Evolutionary conservation across 2,888 invertebrate species (phyloP), one percentile per base, ranked within the genome.

Genomic region (Ectemnius cavifrons): DNA sequence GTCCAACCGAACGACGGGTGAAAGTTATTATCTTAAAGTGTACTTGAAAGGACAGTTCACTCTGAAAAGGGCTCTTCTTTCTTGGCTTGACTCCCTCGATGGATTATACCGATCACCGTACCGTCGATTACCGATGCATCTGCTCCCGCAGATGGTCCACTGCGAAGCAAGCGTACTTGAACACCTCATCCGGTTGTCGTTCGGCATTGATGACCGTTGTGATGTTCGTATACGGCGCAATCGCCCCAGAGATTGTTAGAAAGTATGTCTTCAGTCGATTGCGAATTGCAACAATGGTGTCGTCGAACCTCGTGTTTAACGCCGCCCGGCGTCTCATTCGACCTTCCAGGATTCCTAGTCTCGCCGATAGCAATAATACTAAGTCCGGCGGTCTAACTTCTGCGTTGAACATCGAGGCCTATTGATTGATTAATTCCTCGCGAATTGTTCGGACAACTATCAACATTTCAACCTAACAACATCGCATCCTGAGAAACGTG

Each of bases 361-460:
- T 63, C 14, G 49, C 63, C 18, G 11, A 52, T 23, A 78, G 4
- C 13, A 74, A 60, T 27, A 77, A n/a, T 23, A 71, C 11, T 23
- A 78, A 47, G 6, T 14, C 16, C 4, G 76, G 76, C 14, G 3
- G 74, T 27, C 28, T 76, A 5, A 75, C 63, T 67, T 67, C 47
- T 11, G 49, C 56, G 23, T 78, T 78, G 65, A 78, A 77, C 52
- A 64, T n/a, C 6, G 46, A 0, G 2, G 71, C 64, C 69, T 78
- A 6, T 64, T 18, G 47, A 63, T 49, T 20, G 59, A 63, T 73
- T 37, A 63, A 63, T 47, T n/a, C 45, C 56, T 28, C 16, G 28
- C 56, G 27, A 13, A 56, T 28, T 8, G 20, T n/a, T 56, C 14
- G 52, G 16, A 52, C 62, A 37, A 46, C 16, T 46, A n/a, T n/a